Base-by-base conservation (phyloP, 30 jellyfish, hydroid and myxozoan species). In the Morbakka virulenta region DNA sequence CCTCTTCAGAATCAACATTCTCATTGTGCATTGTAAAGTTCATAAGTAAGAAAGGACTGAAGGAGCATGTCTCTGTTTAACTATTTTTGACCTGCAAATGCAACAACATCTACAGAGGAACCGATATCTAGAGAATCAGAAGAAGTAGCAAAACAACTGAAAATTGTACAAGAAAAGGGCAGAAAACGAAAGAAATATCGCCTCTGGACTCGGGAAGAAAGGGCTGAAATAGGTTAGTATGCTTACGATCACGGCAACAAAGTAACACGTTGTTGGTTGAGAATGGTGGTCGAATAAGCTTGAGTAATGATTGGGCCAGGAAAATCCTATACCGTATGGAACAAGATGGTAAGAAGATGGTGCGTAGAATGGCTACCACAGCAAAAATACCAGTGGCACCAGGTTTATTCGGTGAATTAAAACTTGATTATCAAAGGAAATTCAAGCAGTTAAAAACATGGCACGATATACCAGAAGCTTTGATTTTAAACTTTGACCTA, bases 231-330 rank as follows among this genome's bases (percentile, higher is more conserved):
- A 32, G 79, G 79, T 20, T 32, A 34, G 51, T 64, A 32, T 32
- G 67, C 69, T 14, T n/a, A n/a, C 35, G 9, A 67, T 62, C 79
- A 67, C 24, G 79, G 79, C 14, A 67, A 67, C 17, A 67, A 34
- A n/a, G 13, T 31, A 11, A 64, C 79, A 21, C 86, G 12, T 36
- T 68, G 28, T 67, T 68, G 13, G 17, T 68, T 33, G 81, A 68
- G 50, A 50, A 50, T 41, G 74, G 73, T 28, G 62, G 85, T 21
- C 31, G 23, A 62, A 28, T 31, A 47, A 33, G 36, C 41, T 52
- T 76, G 13, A 77, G 71, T 63, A 51, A 26, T 12, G 94, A 71
- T 50, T 81, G 87, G 81, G 77, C 87, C 22, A 61, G 81, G 11
- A 53, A 70, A 48, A 36, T 81, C 50, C 33, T 81, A 32, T 81